A percentile compares a stretch with the other conserved stretches of the same genome.
Evolutionary conservation across 2,113 vertebrate species (phyloP).

Genomic region (Salvator merianae): DNA sequence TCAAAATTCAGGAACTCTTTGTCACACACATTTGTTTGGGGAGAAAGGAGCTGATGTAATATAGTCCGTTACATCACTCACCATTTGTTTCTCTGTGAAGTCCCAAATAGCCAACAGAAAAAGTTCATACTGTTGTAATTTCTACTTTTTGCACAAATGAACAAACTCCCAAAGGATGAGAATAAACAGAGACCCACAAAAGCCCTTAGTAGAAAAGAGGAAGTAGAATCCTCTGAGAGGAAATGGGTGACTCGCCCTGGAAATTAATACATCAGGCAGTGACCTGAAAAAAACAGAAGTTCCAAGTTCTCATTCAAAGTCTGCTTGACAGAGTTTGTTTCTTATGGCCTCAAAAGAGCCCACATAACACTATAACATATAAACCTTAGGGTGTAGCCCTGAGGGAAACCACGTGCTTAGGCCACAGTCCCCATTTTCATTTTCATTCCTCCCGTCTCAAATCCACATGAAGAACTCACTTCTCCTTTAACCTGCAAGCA

Average conservation of each 20-base stretch:
- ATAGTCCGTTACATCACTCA: too few relatives aligned
- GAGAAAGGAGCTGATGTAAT: too few relatives aligned
- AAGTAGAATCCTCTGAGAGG: background rate
- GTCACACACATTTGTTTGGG: too few relatives aligned
- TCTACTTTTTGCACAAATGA: background rate
- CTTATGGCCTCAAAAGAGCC: background rate
- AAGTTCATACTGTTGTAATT: background rate
- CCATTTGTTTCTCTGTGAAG: background rate
- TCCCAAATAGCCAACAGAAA: background rate
- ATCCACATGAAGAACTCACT: background rate
- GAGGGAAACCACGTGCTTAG: background rate
- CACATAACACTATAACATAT: background rate
- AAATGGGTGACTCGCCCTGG: background rate
- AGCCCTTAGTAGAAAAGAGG: background rate
- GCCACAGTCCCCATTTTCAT: too few relatives aligned
- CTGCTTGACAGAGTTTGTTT: background rate
- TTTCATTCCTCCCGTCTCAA: background rate
- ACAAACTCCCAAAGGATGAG: background rate
- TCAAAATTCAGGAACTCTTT: too few relatives aligned
- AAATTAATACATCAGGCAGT: background rate
- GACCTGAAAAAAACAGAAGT: background rate
- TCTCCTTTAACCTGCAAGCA: background rate
- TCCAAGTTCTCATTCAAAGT: background rate
- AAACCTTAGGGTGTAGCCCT: background rate
- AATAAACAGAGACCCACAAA: background rate